Base-by-base conservation (phyloP, 2,888 invertebrate species). In the Polydrusus tereticollis region DNA sequence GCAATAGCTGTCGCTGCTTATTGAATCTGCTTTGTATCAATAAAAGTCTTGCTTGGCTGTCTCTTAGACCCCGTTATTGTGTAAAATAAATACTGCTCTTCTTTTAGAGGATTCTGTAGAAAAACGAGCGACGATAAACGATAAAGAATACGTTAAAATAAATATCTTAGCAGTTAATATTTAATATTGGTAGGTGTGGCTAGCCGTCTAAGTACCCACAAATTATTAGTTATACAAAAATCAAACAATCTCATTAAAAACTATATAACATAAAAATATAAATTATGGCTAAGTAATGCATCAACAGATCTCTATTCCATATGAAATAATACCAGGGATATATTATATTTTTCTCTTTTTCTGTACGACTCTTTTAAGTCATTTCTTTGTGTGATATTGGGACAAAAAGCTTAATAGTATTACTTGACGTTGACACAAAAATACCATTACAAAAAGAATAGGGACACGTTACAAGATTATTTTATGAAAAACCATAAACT, bases 1-100 rank as follows among this genome's bases (percentile, higher is more conserved):
- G 79, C 80, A 80, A 80, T 80, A 79, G 79, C 79, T 80, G 80
- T 80, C 80, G 77, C 78, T 72, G 78, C 78, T 79, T 79, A 80
- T 80, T 78, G 79, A 78, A 80, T 80, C 79, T 80, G 77, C 80
- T 80, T 76, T 78, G 80, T 80, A 80, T 80, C 80, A 79, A 79
- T 80, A 79, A 80, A 78, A 76, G 43, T 65, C 65, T 23, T 50
- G 47, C 36, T 63, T 47, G 47, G 52, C 14, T 38, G 38, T 41
- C 41, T 50, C 36, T 66, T 57, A 47, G 20, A 33, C 45, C 33
- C 33, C 4, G 57, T 65, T 57, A 66, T 45, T 41, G 57, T 41
- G 18, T 29, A 29, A 41, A 66, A 66, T 66, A 66, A 57, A 57
- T 66, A 66, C 45, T 55, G 29, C 16, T 57, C 12, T n/a, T n/a